Conservation (phyloP, 1,140 invertebrate genomes). For the Drosophila biarmipes region DNA sequence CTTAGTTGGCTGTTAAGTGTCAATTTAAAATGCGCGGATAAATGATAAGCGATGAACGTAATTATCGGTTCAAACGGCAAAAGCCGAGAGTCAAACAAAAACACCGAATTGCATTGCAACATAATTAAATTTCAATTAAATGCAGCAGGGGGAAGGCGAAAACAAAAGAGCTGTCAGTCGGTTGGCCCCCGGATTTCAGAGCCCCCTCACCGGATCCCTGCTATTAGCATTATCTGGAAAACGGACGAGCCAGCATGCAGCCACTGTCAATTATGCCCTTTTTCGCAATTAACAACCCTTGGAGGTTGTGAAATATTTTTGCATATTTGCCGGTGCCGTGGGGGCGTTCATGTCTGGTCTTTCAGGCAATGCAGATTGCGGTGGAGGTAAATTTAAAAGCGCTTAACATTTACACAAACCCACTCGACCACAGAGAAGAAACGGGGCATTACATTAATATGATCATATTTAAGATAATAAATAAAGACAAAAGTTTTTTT, state of each 20-base stretch:
- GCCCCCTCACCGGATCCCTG: conserved; percentile 24
- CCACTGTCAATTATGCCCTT: conserved; percentile 74
- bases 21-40: conserved; percentile 66
- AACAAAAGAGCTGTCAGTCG: conserved; percentile 40
- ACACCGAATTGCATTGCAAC: conserved; percentile 32
- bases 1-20: conserved; percentile 65
- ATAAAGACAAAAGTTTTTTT: not conserved
- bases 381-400: conserved; percentile 61
- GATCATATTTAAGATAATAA: not conserved
- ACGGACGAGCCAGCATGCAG: conserved; percentile 40
- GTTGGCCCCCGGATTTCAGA: not conserved
- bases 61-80: conserved; percentile 56
- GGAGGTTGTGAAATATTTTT: conserved; percentile 58
- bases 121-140: conserved; percentile 81
- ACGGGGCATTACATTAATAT: not conserved
- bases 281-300: conserved; percentile 69
- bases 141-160: conserved; percentile 16
- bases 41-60: conserved; percentile 42
- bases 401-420: conserved; percentile 51
- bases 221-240: conserved; percentile 67
- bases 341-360: conserved; percentile 22
- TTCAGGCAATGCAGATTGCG: conserved; percentile 46
- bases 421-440: conserved; percentile 1
- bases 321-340: conserved; percentile 42
- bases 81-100: conserved; percentile 44